Evolutionary conservation across 2,888 invertebrate species (phyloP), one percentile per base, ranked within the genome.

Genomic region (Drepana falcataria): DNA sequence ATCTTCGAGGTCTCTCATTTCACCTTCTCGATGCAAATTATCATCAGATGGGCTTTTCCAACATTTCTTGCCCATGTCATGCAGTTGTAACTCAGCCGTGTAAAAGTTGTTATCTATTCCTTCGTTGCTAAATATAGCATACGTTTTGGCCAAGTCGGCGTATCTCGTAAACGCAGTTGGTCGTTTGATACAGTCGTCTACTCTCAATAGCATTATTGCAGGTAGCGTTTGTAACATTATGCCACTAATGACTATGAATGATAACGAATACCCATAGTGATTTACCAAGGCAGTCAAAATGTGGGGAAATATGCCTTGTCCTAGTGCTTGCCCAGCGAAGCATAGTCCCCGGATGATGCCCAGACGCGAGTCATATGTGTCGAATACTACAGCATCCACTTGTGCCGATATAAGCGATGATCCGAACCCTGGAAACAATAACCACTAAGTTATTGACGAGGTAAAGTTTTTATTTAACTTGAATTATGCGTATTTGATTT

Each of bases 21-120:
- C 81, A 9, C 67, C 74, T 56, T 83, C 79, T 47, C 73, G 64
- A 49, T 85, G 79, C 51, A 83, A 65, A 63, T 82, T 85, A 52
- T 88, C 84, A 54, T 89, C 89, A n/a, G 89, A 83, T 6, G 91
- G 91, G 73, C 85, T 91, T 65, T 87, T 83, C 91, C 91, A 91
- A 66, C 79, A 83, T 75, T 90, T 90, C 63, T 79, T 84, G 55
- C 83, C 79, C 68, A 91, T 66, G 59, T 87, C 85, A 47, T 87
- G 79, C 54, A 91, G 67, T 70, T 85, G 91, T 55, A 91, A 60
- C 68, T 90, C 89, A 40, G 81, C 79, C n/a, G 77, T 72, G 55
- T 79, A 83, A 56, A 73, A 74, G 58, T 77, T 81, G 34, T 63
- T 68, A 21, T 73, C 71, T 53, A 78, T 64, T 0, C 73, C 73